A percentile compares a stretch with the other conserved stretches of the same genome.
phyloP scores from a whole-genome alignment of 2,113 vertebrate species.

The sheep (Ovis aries) region ARS-UI_Ramb_v3.0 NC_056054.1:159856001-159856500 shows the following conservation, averaged over 20 bases:
- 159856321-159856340: background rate
- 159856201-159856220: background rate
- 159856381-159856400: background rate
- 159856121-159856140: background rate
- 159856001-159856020: background rate
- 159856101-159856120: background rate
- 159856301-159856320: background rate
- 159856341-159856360: background rate
- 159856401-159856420: background rate
- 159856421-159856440: background rate
- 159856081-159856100: background rate
- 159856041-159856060: background rate
- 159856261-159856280: background rate
- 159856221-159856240: background rate
- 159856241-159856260: background rate
- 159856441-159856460: background rate
- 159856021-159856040: background rate
- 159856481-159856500: background rate
- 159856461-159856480: background rate
- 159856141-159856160: background rate
- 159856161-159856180: background rate
- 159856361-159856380: background rate
- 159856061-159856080: background rate
- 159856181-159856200: background rate
- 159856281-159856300: background rate